A percentile compares a stretch with the other conserved stretches of the same genome.
phyloP scores from a whole-genome alignment of 2,797 vertebrate species.

The Etheostoma perlongum region DNA sequence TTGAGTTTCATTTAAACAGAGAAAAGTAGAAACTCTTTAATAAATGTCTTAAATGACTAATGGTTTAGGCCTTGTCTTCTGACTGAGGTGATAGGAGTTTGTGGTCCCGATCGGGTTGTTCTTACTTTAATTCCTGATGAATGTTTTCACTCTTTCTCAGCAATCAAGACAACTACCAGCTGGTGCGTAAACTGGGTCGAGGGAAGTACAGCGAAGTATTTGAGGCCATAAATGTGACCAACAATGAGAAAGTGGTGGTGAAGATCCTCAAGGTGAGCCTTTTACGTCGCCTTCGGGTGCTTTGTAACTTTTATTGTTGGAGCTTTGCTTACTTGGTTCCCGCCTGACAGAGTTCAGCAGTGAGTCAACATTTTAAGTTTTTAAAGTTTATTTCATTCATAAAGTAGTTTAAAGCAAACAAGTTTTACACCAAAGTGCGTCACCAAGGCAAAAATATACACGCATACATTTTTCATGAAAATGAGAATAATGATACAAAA shows the following conservation, averaged over 20 bases:
- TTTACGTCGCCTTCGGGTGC: background rate
- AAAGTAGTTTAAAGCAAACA: too few relatives aligned
- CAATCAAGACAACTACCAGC: slow-evolving; percentile 98
- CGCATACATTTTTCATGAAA: too few relatives aligned
- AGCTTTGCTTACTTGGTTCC: too few relatives aligned
- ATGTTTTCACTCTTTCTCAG: slow-evolving; percentile 74
- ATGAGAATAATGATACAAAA: too few relatives aligned
- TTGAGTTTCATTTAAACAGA: background rate
- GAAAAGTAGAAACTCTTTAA: background rate
- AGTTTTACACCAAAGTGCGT: too few relatives aligned
- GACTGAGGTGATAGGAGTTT: background rate
- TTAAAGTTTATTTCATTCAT: too few relatives aligned
- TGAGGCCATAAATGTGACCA: slow-evolving; percentile 98
- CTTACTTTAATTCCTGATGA: slow-evolving; percentile 7
- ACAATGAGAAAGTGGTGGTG: slow-evolving; percentile 97
- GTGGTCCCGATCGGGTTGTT: background rate
- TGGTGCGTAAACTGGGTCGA: slow-evolving; percentile 96
- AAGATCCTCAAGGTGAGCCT: slow-evolving; percentile 97
- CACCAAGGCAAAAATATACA: too few relatives aligned
- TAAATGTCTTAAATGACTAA: background rate
- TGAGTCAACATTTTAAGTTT: too few relatives aligned
- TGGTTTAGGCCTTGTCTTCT: background rate
- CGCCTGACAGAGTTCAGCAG: too few relatives aligned
- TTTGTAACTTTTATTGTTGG: background rate
- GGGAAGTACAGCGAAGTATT: slow-evolving; percentile 99